Percentiles rank a stretch among this genome's conserved stretches.
phyloP scores from a whole-genome alignment of 2,888 invertebrate genomes.

The Petrolisthes manimaculis region DNA sequence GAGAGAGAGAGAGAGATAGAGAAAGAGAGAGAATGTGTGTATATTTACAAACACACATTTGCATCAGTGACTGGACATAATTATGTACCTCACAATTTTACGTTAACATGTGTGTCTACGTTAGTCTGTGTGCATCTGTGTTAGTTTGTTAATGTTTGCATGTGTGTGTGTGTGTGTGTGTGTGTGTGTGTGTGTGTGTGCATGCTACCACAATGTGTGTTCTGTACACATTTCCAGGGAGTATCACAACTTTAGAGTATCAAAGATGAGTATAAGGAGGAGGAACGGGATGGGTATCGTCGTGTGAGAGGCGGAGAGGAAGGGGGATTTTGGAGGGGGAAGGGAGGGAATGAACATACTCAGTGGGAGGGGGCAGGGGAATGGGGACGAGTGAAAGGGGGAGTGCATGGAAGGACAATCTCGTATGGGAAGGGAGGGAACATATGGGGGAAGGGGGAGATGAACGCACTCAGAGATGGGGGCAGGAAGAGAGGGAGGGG shows the following conservation, averaged over 20 bases:
- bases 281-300: neutral
- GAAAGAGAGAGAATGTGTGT: too few species aligned
- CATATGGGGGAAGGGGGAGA: neutral
- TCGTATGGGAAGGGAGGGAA: neutral
- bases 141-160: conserved; percentile 32
- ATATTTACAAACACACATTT: neutral
- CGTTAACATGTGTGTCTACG: conserved; percentile 4
- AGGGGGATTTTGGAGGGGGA: neutral
- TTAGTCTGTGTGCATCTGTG: conserved; percentile 26
- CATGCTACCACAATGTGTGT: neutral
- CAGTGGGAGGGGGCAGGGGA: neutral
- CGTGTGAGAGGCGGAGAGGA: too few species aligned
- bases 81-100: too few species aligned
- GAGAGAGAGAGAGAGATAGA: too few species aligned
- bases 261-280: neutral
- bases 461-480: neutral
- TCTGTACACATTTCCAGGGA: neutral
- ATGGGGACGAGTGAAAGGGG: neutral
- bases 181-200: conserved; percentile 22
- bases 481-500: neutral
- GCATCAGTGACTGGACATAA: neutral
- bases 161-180: conserved; percentile 36
- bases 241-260: neutral
- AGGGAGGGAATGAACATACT: neutral
- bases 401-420: neutral